Evolutionary conservation across 2,113 vertebrate species (phyloP).

Genomic region (Gopherus evgoodei): DNA sequence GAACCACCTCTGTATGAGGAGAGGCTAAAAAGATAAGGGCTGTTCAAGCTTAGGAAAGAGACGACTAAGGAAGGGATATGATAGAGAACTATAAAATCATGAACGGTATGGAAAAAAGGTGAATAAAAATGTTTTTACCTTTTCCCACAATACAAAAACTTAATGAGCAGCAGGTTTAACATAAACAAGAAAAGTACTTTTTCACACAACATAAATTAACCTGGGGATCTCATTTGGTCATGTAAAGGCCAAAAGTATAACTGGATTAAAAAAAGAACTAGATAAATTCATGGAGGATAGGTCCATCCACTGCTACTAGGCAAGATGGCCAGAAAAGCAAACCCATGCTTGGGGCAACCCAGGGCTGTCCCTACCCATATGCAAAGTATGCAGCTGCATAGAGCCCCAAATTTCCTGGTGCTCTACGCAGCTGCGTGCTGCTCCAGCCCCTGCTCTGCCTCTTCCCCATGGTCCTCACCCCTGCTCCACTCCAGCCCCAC

Average conservation of each 20-base stretch:
- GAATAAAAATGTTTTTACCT: background rate
- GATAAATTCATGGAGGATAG: background rate
- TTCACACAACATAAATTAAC: background rate
- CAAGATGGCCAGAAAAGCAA: background rate
- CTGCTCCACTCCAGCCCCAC: no score
- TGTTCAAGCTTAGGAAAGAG: background rate
- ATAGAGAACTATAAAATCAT: background rate
- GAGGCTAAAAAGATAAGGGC: background rate
- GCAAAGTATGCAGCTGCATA: no score
- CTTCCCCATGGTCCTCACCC: no score
- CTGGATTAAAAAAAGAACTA: background rate
- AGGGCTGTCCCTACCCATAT: no score
- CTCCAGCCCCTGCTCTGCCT: no score
- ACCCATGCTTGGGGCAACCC: background rate
- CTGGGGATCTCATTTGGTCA: background rate
- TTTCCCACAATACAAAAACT: background rate
- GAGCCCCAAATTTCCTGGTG: no score
- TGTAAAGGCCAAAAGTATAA: background rate
- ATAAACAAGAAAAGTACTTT: background rate
- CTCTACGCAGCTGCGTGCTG: no score
- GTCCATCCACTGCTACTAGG: background rate
- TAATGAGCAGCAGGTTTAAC: background rate
- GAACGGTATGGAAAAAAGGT: background rate
- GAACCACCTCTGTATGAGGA: background rate
- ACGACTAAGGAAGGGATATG: background rate